A percentile compares a stretch with the other conserved stretches of the same genome.
Evolutionary conservation across 2,113 vertebrate species (phyloP).

Genomic region (Vulpes ferrilata): DNA sequence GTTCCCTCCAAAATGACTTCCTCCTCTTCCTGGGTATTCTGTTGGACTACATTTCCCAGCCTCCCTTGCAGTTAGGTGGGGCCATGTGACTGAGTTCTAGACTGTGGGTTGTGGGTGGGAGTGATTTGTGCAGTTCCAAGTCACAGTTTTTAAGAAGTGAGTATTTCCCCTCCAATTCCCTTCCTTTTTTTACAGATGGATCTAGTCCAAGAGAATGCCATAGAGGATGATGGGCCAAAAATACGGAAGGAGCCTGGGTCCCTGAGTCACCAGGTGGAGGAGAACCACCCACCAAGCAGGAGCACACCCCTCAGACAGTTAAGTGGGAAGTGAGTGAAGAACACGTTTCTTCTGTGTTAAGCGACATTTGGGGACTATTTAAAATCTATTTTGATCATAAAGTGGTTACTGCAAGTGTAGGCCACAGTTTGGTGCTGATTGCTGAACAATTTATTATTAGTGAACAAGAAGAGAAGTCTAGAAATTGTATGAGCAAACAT

Average conservation of each 20-base stretch:
- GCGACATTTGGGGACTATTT: not conserved
- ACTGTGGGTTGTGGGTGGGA: accelerated
- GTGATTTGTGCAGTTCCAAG: not conserved
- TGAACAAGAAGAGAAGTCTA: not conserved
- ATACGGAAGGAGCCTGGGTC: not conserved
- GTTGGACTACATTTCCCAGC: not conserved
- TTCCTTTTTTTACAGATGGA: not conserved
- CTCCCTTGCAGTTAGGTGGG: not conserved
- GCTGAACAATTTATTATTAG: not conserved
- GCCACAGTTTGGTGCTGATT: not conserved
- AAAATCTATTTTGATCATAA: not conserved
- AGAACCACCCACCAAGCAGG: not conserved
- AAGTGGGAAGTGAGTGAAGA: not conserved
- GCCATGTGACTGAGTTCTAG: not conserved
- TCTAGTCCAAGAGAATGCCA: not conserved
- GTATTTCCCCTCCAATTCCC: not conserved
- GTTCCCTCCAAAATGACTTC: not conserved
- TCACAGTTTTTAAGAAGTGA: not conserved
- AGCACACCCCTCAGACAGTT: not conserved
- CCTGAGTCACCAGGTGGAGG: not conserved
- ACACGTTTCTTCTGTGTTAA: not conserved
- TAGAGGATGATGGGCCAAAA: not conserved
- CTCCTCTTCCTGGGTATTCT: not conserved
- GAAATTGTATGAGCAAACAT: not conserved
- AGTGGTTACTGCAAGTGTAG: not conserved